phyloP scores from a whole-genome alignment of 2,113 vertebrate genomes.

The Erythrolamprus reginae region DNA sequence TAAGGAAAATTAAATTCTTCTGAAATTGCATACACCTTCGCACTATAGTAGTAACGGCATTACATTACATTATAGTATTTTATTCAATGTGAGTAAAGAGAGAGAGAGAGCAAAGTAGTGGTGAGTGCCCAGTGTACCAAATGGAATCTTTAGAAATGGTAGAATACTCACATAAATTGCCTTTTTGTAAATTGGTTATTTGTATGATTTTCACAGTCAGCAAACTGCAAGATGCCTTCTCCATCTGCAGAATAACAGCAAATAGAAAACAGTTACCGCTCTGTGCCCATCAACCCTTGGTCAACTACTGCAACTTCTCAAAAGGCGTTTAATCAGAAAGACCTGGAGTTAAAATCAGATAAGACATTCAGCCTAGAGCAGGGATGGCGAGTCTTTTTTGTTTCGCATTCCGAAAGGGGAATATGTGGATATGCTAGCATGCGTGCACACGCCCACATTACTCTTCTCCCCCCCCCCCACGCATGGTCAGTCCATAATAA shows the following conservation, averaged over 20 bases:
- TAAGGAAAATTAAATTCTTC: not conserved
- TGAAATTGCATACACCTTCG: not conserved
- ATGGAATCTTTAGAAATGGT: not conserved
- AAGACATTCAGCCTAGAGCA: not conserved
- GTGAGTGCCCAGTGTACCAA: not conserved
- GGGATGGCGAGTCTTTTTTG: too few relatives aligned
- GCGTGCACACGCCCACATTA: too few relatives aligned
- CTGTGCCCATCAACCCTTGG: not conserved
- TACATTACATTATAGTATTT: not conserved
- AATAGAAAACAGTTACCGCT: not conserved
- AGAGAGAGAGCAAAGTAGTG: not conserved
- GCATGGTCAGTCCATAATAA: too few relatives aligned
- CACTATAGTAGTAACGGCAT: not conserved
- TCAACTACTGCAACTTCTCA: not conserved
- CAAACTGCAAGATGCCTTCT: not conserved
- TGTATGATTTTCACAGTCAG: slow-evolving; percentile 19
- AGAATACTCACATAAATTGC: slow-evolving; percentile 9
- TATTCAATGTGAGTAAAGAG: not conserved
- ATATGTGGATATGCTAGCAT: too few relatives aligned
- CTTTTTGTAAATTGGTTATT: slow-evolving; percentile 6
- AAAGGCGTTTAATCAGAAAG: not conserved
- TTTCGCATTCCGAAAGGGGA: too few relatives aligned
- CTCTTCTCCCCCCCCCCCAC: too few relatives aligned
- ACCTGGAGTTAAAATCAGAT: not conserved
- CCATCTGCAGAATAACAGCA: slow-evolving; percentile 6